Conservation (phyloP, 1,140 invertebrate genomes). For the Drosophila parvula region DNA sequence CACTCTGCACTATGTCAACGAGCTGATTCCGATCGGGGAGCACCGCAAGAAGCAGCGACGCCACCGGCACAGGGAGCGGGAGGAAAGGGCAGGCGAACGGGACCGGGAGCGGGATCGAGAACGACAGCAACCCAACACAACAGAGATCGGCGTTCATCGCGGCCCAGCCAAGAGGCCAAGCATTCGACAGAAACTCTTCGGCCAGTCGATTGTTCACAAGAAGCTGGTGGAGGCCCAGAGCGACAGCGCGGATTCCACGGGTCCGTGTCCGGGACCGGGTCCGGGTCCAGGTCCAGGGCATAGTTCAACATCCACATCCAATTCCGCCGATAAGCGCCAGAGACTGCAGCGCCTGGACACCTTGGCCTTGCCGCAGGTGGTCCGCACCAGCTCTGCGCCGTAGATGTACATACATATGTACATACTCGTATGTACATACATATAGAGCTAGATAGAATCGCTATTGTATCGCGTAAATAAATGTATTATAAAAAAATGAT, state of each 20-base stretch:
- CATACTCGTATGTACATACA: no score
- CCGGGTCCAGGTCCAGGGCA: background rate
- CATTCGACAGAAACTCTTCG: conserved; percentile 72
- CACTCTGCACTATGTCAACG: conserved; percentile 62
- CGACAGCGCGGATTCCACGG: conserved; percentile 47
- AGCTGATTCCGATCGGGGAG: conserved; percentile 37
- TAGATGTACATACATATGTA: conserved; percentile 2
- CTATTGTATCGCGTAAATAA: conserved; percentile 53
- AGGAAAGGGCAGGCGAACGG: conserved; percentile 1
- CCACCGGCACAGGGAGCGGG: conserved; percentile 49
- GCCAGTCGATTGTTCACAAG: conserved; percentile 61
- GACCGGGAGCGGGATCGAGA: conserved; percentile 13
- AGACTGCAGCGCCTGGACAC: conserved; percentile 55
- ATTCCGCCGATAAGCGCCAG: conserved; percentile 41
- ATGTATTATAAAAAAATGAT: conserved; percentile 61
- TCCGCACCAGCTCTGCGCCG: conserved; percentile 58
- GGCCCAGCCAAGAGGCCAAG: conserved; percentile 59
- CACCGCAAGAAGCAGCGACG: conserved; percentile 61
- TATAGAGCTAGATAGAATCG: conserved; percentile 7
- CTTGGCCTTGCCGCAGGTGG: conserved; percentile 47
- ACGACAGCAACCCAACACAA: background rate
- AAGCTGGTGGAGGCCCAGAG: conserved; percentile 62
- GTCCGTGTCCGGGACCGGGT: conserved; percentile 1
- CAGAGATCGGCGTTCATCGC: conserved; percentile 52
- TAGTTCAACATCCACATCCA: background rate